phyloP scores from a whole-genome alignment of 2,888 invertebrate genomes.

The Limnephilus lunatus region DNA sequence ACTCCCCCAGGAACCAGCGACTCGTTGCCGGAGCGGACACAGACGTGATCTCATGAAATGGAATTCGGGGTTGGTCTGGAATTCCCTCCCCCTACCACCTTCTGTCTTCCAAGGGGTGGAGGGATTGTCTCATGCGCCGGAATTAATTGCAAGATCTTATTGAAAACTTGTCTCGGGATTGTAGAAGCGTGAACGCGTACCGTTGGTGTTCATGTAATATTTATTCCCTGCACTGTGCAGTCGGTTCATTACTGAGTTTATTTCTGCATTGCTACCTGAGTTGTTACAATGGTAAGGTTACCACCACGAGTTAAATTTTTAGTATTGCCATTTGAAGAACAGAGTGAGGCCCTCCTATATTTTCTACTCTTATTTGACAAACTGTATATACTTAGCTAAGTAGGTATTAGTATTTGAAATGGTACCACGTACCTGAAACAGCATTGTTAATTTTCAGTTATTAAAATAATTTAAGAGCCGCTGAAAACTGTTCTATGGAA shows the following conservation, averaged over 20 bases:
- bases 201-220: no score
- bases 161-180: conserved; percentile 30
- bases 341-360: no score
- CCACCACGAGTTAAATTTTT: no score
- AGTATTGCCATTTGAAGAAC: not conserved
- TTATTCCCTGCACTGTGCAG: no score
- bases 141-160: conserved; percentile 35
- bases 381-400: not conserved
- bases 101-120: not conserved
- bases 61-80: not conserved
- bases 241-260: no score
- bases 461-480: conserved; percentile 2
- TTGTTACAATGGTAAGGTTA: no score
- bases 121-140: not conserved
- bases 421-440: not conserved
- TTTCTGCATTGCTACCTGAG: no score
- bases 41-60: conserved; percentile 5
- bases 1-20: conserved; percentile 2
- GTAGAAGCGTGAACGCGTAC: not conserved
- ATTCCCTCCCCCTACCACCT: not conserved
- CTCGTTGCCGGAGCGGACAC: not conserved
- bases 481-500: conserved; percentile 10
- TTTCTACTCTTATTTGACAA: no score
- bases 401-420: not conserved
- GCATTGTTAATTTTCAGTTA: conserved; percentile 6